A percentile compares a stretch with the other conserved stretches of the same genome.
phyloP scores from a whole-genome alignment of 2,797 vertebrate species.

The Nasua narica region DNA sequence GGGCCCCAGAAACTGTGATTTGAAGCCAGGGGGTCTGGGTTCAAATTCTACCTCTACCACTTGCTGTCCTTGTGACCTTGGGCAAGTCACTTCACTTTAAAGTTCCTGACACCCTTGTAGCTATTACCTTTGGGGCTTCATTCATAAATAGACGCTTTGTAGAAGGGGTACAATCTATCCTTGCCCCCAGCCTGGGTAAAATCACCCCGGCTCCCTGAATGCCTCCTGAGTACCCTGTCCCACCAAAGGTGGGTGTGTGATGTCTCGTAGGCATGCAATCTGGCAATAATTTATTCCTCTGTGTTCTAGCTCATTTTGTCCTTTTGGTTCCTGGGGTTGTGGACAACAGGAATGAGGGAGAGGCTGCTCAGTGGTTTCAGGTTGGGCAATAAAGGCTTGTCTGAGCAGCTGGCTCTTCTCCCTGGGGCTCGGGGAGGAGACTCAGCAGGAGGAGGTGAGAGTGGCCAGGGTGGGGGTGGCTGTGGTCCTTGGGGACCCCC shows the following conservation, averaged over 20 bases:
- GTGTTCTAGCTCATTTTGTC: conserved; percentile 10
- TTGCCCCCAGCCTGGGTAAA: not conserved
- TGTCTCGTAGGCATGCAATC: not conserved
- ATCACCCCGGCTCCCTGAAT: not conserved
- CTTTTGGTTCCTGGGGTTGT: conserved; percentile 32
- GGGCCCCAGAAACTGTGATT: not conserved
- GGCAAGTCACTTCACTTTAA: not conserved
- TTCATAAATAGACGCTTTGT: not conserved
- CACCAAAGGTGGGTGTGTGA: not conserved
- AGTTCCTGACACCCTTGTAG: not conserved
- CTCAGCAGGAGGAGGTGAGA: not conserved
- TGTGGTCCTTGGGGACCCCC: not conserved
- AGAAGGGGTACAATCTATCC: not conserved
- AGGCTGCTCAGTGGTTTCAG: conserved; percentile 62
- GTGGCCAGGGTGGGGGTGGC: not conserved
- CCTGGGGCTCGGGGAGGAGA: not conserved
- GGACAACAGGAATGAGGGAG: conserved; percentile 64
- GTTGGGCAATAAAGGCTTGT: conserved; percentile 66
- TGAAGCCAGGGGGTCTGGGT: not conserved
- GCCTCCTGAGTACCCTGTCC: not conserved
- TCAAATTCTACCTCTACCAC: not conserved
- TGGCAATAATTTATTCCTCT: conserved; percentile 1
- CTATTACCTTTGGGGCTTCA: not conserved
- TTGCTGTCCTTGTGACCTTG: conserved; percentile 24
- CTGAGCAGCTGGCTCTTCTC: conserved; percentile 30